phyloP scores from a whole-genome alignment of 2,888 invertebrate genomes.

The Lasioglossum lativentre region DNA sequence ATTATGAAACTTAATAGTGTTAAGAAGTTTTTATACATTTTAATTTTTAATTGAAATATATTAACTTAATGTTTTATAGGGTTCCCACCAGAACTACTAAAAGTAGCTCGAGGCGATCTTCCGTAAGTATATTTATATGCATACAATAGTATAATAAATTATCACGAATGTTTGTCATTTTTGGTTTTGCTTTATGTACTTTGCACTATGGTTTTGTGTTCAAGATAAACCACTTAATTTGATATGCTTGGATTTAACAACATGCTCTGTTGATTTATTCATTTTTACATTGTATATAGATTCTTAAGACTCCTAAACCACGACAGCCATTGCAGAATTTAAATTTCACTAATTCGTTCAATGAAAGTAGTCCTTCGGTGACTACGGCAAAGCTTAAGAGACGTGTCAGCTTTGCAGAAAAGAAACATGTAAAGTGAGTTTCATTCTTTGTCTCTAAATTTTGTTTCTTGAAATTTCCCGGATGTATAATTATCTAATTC shows the following conservation, averaged over 20 bases:
- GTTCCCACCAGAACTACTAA: slow-evolving; percentile 48
- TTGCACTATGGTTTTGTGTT: background rate
- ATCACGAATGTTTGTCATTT: background rate
- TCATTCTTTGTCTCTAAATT: slow-evolving; percentile 9
- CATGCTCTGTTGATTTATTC: background rate
- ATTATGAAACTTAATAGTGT: background rate
- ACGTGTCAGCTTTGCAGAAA: slow-evolving; percentile 81
- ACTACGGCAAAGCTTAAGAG: slow-evolving; percentile 73
- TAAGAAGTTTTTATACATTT: background rate
- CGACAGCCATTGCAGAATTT: slow-evolving; percentile 74
- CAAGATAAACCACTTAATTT: background rate
- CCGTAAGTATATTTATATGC: slow-evolving; percentile 68
- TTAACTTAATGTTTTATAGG: slow-evolving; percentile 53
- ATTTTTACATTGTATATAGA: slow-evolving; percentile 65
- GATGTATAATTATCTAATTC: slow-evolving; percentile 39
- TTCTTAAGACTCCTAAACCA: slow-evolving; percentile 77
- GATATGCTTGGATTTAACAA: background rate
- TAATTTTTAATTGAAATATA: background rate
- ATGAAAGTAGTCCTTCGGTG: slow-evolving; percentile 69
- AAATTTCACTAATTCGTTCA: slow-evolving; percentile 66
- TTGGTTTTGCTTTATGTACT: slow-evolving; percentile 13
- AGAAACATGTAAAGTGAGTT: slow-evolving; percentile 80
- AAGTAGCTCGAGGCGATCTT: slow-evolving; percentile 74
- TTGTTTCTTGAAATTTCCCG: background rate
- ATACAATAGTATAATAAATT: slow-evolving; percentile 5